A percentile compares a stretch with the other conserved stretches of the same genome.
Evolutionary conservation across 2,888 invertebrate species (phyloP).

Genomic region (Amblyteles armatorius): DNA sequence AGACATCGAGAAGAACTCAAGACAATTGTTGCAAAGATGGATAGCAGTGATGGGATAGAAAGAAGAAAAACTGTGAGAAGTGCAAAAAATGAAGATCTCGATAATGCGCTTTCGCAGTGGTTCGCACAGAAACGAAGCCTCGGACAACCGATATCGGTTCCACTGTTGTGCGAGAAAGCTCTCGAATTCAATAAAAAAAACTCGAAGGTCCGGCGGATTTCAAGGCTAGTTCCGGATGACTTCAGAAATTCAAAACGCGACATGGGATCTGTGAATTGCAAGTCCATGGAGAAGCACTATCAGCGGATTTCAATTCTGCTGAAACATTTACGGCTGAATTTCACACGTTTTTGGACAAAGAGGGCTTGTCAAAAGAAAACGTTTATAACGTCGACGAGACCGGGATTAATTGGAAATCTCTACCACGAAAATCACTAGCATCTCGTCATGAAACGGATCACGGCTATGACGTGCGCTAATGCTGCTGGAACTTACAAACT

Average conservation of each 20-base stretch:
- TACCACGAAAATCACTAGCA: constrained; percentile 70
- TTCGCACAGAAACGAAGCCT: constrained; percentile 66
- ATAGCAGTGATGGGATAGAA: constrained; percentile 72
- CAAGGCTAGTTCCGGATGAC: constrained; percentile 65
- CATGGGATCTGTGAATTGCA: constrained; percentile 61
- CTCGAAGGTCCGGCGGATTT: constrained; percentile 43
- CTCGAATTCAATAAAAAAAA: constrained; percentile 44
- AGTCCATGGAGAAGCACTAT: constrained; percentile 68
- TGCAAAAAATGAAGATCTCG: constrained; percentile 66
- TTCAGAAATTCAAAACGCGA: constrained; percentile 62
- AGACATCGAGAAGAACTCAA: constrained; percentile 68
- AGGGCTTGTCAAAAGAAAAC: constrained; percentile 51
- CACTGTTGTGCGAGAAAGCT: constrained; percentile 54
- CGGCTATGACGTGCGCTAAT: constrained; percentile 75
- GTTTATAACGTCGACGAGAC: constrained; percentile 74
- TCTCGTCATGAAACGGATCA: constrained; percentile 69
- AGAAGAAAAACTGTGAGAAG: constrained; percentile 70
- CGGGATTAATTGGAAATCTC: constrained; percentile 70
- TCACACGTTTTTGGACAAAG: constrained; percentile 50
- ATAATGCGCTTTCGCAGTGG: constrained; percentile 74
- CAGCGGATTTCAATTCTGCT: constrained; percentile 56
- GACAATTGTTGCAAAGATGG: constrained; percentile 72
- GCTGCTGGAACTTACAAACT: constrained; percentile 74
- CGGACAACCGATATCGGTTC: constrained; percentile 71
- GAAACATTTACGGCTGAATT: constrained; percentile 51